Evolutionary conservation across 2,888 invertebrate genomes (phyloP), one percentile per base, ranked within the genome.

Genomic region (Cryptus armator): DNA sequence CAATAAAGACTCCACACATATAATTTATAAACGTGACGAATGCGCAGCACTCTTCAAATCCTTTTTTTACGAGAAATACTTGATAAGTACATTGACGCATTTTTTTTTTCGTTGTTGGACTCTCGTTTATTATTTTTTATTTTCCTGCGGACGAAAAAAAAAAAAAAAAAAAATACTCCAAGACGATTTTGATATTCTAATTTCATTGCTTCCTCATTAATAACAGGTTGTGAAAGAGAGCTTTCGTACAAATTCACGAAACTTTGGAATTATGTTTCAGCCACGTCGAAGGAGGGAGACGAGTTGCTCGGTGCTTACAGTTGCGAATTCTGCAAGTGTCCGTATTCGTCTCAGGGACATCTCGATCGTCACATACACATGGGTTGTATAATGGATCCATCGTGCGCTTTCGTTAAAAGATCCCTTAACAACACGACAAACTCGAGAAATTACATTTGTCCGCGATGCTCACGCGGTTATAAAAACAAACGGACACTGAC

Each of bases 401-500:
- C 77, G 3, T 88, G 87, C 19, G 59, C 86, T 19, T 48, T 86
- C 19, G 86, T 86, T 46, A 48, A 86, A 29, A 79, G 84, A n/a
- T 77, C 56, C n/a, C 83, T 16, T 12, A 64, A 62, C 70, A 86
- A 88, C 46, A 67, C 37, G 7, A 67, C 9, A n/a, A 24, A 19
- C 5, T 24, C 9, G 0, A 85, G 62, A 24, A 87, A 86, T 32
- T 90, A 85, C 48, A 89, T 89, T 3, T 90, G 90, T 44, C 48
- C 62, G 37, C 89, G 85, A 37, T 90, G 90, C 68, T 85, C 29
- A 67, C 90, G 89, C 79, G 85, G 84, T 29, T 90, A 90, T 86
- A 90, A 88, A 44, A 87, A 88, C 32, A 90, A 90, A 53, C 88
- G 90, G 7, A 91, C 90, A 4, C 85, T 91, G 19, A 88, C 87